Evolutionary conservation across 2,113 vertebrate species (phyloP).

Genomic region (Drymodes brunneopygia): DNA sequence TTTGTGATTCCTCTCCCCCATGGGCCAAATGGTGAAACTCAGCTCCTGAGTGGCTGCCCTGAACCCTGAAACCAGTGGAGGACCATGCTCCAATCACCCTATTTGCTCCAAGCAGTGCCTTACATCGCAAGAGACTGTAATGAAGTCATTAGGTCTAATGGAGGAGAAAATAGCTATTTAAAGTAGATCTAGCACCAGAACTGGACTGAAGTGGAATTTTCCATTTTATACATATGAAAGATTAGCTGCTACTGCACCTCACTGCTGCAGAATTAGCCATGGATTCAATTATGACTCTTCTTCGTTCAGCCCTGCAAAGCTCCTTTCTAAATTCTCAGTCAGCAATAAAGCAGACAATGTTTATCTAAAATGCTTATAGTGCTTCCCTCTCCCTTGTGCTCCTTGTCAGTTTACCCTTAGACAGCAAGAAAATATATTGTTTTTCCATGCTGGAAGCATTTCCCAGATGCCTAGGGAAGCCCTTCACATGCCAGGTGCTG

Average conservation of each 20-base stretch:
- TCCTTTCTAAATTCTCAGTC: neutral
- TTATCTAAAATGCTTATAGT: neutral
- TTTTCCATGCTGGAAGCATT: neutral
- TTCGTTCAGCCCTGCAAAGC: neutral
- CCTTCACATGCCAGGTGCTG: neutral
- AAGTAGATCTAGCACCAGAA: constrained; percentile 11
- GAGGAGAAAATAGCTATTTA: constrained; percentile 20
- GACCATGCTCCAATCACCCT: neutral
- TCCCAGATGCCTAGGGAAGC: neutral
- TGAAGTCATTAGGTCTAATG: neutral
- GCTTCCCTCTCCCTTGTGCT: neutral
- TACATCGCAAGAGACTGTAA: neutral
- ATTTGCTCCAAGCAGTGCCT: neutral
- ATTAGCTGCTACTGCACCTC: neutral
- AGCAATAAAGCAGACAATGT: neutral
- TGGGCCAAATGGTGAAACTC: neutral
- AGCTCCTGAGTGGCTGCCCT: neutral
- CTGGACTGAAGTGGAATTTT: constrained; percentile 41
- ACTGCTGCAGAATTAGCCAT: neutral
- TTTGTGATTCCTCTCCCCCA: neutral
- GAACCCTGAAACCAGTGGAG: neutral
- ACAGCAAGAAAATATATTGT: neutral
- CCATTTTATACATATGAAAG: neutral
- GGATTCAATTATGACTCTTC: neutral
- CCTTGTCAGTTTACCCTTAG: neutral